These are phyloP conservation scores for Andricus grossulariae DNA, from an alignment of 1,140 invertebrate genomes.

Conservation along the genomic window DNA sequence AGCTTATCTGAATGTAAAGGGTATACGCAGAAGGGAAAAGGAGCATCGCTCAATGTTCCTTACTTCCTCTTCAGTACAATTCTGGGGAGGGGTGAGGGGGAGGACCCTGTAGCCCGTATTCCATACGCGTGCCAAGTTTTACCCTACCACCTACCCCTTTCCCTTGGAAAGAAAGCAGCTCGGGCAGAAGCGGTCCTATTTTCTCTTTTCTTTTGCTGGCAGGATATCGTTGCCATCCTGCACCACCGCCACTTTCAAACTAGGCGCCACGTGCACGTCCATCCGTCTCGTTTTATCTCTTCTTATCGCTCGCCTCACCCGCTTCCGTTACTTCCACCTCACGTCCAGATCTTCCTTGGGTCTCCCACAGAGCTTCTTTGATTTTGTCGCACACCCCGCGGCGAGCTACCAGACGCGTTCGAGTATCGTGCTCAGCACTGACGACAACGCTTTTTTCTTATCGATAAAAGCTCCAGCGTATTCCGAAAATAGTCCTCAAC, in stretches of 20 bases:
- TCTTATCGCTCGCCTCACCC: conserved; percentile 18
- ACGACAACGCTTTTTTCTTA: conserved; percentile 28
- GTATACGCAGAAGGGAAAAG: too few species aligned
- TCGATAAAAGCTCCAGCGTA: conserved; percentile 16
- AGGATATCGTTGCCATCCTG: conserved; percentile 38
- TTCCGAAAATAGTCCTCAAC: conserved; percentile 12
- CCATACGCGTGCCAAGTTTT: conserved; percentile 66
- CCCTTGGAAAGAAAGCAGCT: conserved; percentile 42
- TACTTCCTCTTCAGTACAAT: too few species aligned
- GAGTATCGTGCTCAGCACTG: conserved; percentile 31
- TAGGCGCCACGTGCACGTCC: conserved; percentile 36
- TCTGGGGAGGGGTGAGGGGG: background rate
- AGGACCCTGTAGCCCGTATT: conserved; percentile 48
- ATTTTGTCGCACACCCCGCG: conserved; percentile 39
- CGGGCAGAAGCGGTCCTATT: conserved; percentile 50
- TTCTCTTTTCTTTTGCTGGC: conserved; percentile 37
- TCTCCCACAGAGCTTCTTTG: conserved; percentile 15
- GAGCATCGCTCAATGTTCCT: too few species aligned
- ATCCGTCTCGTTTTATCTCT: conserved; percentile 32
- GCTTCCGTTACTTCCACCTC: conserved; percentile 30
- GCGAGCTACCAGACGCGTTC: conserved; percentile 32
- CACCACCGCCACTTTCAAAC: conserved; percentile 42
- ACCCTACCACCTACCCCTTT: conserved; percentile 31
- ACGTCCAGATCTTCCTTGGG: conserved; percentile 6
- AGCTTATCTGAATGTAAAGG: too few species aligned